These are phyloP conservation scores for Drosophila bipectinata DNA, from an alignment of 1,140 invertebrate species.

Conservation along the genomic window DNA sequence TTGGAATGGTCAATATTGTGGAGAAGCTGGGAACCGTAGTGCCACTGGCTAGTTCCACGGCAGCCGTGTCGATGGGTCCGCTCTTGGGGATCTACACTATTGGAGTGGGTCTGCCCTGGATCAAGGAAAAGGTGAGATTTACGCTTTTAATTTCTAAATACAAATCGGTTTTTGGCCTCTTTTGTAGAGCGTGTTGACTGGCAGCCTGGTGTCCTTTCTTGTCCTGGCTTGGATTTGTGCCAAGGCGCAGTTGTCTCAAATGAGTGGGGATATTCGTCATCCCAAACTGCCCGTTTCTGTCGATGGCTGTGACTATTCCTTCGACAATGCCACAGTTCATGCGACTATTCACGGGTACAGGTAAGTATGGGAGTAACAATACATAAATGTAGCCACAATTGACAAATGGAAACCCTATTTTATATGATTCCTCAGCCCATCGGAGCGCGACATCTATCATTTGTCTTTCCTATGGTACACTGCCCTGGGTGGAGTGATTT, in stretches of 20 bases:
- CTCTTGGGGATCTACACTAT: constrained; percentile 92
- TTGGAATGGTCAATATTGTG: constrained; percentile 88
- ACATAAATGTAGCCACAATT: neutral
- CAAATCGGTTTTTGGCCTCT: neutral
- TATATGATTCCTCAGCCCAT: constrained; percentile 42
- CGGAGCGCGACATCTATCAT: constrained; percentile 67
- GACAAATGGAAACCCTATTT: neutral
- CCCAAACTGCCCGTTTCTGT: constrained; percentile 86
- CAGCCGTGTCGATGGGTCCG: constrained; percentile 90
- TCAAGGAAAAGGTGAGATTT: constrained; percentile 87
- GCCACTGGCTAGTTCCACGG: constrained; percentile 88
- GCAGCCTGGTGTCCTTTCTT: constrained; percentile 65
- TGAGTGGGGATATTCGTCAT: constrained; percentile 86
- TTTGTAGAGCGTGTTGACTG: constrained; percentile 63
- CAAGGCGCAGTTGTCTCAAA: constrained; percentile 88
- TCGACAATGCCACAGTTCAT: constrained; percentile 69
- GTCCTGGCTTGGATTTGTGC: constrained; percentile 64
- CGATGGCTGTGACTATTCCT: constrained; percentile 86
- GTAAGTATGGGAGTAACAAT: constrained; percentile 31
- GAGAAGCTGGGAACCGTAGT: constrained; percentile 90
- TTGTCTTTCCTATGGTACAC: constrained; percentile 76
- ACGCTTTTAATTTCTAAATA: neutral
- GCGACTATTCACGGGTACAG: constrained; percentile 52
- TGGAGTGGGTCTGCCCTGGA: constrained; percentile 93
- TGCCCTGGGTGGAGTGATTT: constrained; percentile 53